A percentile compares a stretch with the other conserved stretches of the same genome.
Evolutionary conservation across 30 jellyfish, hydroid and myxozoan genomes (phyloP).

Genomic region (Catostylus mosaicus): DNA sequence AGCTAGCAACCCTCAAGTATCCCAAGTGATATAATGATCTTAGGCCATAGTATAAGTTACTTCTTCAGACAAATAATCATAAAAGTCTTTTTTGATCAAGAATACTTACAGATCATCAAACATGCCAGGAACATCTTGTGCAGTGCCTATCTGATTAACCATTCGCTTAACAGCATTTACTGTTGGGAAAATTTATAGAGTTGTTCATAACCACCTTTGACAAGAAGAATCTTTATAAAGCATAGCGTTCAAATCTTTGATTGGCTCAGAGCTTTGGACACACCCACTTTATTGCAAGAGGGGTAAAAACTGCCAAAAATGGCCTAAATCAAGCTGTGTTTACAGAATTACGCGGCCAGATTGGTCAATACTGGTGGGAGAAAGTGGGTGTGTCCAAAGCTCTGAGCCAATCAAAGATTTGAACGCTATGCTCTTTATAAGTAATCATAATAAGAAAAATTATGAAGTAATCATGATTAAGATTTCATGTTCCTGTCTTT

Average conservation of each 20-base stretch:
- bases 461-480: no score
- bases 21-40: neutral
- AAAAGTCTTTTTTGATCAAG: neutral
- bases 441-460: no score
- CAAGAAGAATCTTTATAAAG: neutral
- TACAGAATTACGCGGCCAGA: neutral
- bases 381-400: neutral
- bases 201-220: neutral
- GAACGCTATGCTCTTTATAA: neutral
- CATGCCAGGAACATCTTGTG: slow-evolving; percentile 85
- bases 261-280: neutral
- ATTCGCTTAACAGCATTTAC: slow-evolving; percentile 84
- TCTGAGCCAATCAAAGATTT: neutral
- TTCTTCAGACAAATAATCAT: neutral
- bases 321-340: neutral
- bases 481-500: no score
- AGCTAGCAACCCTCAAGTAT: neutral
- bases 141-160: slow-evolving; percentile 87
- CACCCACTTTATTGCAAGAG: neutral
- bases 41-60: neutral
- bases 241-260: neutral
- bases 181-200: neutral
- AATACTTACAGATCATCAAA: slow-evolving; percentile 81
- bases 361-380: no score
- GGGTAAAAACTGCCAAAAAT: neutral